phyloP scores from a whole-genome alignment of 2,888 invertebrate species.

The Harpalus rufipes region DNA sequence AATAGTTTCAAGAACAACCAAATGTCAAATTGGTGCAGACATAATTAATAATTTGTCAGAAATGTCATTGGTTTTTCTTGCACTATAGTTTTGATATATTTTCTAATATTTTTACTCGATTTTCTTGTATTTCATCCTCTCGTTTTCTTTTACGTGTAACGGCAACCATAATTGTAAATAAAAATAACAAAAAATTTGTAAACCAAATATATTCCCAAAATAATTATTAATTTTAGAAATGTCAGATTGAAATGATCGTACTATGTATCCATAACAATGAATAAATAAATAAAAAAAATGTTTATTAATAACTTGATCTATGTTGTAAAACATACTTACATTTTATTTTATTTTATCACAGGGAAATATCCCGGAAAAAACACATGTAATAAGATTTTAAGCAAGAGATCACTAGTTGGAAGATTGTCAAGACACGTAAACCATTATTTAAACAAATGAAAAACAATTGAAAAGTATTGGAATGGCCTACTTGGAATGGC shows the following conservation, averaged over 20 bases:
- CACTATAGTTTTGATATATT: neutral
- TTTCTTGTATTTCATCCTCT: neutral
- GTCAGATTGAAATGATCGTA: neutral
- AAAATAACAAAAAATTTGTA: neutral
- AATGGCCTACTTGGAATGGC: too few species aligned
- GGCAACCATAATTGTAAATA: conserved; percentile 7
- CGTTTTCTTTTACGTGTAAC: neutral
- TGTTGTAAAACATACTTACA: neutral
- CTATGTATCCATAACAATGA: neutral
- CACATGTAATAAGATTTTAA: too few species aligned
- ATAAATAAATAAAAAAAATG: neutral
- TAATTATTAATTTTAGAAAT: neutral
- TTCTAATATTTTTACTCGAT: neutral
- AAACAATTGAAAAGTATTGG: too few species aligned
- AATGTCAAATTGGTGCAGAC: too few species aligned
- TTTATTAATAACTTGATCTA: neutral
- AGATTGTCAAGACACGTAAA: too few species aligned
- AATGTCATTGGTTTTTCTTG: too few species aligned
- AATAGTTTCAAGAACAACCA: too few species aligned
- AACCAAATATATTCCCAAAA: neutral
- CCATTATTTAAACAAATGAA: too few species aligned
- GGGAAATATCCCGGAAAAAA: too few species aligned
- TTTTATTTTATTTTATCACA: too few species aligned
- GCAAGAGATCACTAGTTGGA: too few species aligned
- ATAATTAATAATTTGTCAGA: too few species aligned